phyloP scores from a whole-genome alignment of 2,888 invertebrate species.

The Perithous albicinctus region DNA sequence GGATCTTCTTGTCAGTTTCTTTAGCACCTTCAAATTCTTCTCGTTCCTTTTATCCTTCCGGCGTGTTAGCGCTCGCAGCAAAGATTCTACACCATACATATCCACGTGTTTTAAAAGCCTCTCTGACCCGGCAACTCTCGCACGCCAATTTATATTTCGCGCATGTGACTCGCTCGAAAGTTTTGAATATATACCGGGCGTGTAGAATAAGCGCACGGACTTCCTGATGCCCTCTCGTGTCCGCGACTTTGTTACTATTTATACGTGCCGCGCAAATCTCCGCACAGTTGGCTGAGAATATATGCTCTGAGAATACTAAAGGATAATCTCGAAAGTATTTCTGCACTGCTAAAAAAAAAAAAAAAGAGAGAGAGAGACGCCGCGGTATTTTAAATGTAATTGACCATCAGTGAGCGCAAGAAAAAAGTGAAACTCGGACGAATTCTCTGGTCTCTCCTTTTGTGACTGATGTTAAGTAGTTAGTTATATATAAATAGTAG shows the following conservation, averaged over 20 bases:
- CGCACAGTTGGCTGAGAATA: background rate
- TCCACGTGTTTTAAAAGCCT: background rate
- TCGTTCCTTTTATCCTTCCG: background rate
- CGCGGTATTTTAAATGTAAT: constrained; percentile 2
- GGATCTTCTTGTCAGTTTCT: constrained; percentile 54
- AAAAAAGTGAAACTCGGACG: constrained; percentile 63
- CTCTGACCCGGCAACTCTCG: constrained; percentile 30
- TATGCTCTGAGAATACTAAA: constrained; percentile 44
- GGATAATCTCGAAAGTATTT: constrained; percentile 57
- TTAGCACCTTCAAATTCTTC: constrained; percentile 51
- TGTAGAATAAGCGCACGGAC: constrained; percentile 22
- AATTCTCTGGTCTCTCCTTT: constrained; percentile 38
- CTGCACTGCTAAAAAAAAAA: too few relatives aligned
- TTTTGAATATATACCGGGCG: constrained; percentile 56
- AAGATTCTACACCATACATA: background rate
- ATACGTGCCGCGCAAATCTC: background rate
- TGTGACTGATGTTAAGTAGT: constrained; percentile 4
- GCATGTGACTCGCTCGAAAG: constrained; percentile 54
- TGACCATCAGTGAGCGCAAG: constrained; percentile 26
- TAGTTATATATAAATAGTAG: background rate
- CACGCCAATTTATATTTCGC: constrained; percentile 58
- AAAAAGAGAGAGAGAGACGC: constrained; percentile 37
- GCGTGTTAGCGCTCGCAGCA: background rate
- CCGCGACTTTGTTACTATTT: constrained; percentile 1
- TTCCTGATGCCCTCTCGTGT: constrained; percentile 34